These are phyloP conservation scores for Todiramphus saurophagus DNA, from an alignment of 2,113 vertebrate genomes.

Conservation along the genomic window DNA sequence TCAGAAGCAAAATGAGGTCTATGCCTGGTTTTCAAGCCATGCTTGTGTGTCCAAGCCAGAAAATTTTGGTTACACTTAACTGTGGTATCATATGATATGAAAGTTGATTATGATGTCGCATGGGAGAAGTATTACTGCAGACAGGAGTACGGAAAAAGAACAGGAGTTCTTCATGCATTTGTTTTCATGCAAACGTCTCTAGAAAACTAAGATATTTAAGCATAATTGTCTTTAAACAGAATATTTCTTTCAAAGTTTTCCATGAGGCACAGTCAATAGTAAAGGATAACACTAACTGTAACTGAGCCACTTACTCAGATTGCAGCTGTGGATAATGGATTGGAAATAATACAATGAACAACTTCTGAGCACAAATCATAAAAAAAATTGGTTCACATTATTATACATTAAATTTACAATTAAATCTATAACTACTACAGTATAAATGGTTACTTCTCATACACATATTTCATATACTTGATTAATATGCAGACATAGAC, in stretches of 20 bases:
- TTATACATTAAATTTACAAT: conserved; percentile 42
- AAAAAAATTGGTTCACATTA: conserved; percentile 55
- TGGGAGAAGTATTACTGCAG: background rate
- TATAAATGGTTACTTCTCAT: conserved; percentile 42
- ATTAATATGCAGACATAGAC: background rate
- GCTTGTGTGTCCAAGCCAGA: background rate
- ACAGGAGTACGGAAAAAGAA: background rate
- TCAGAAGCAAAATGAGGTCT: background rate
- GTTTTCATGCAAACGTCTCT: conserved; percentile 27
- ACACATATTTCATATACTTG: background rate
- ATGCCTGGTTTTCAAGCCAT: background rate
- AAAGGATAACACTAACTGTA: conserved; percentile 47
- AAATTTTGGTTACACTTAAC: background rate
- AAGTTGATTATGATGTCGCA: background rate
- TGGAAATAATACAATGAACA: conserved; percentile 63
- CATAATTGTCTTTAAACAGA: conserved; percentile 52
- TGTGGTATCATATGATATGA: background rate
- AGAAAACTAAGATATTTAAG: conserved; percentile 28
- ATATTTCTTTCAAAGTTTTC: conserved; percentile 58
- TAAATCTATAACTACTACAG: conserved; percentile 6
- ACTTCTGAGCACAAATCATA: conserved; percentile 53
- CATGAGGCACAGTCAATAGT: conserved; percentile 51
- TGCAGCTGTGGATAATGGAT: conserved; percentile 58
- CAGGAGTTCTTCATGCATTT: background rate
- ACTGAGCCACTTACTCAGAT: conserved; percentile 64